Percentiles rank a stretch among this genome's conserved stretches.
These are phyloP conservation scores for Sabellastarte sp. DNA, from an alignment of 2,888 invertebrate genomes.

Conservation along the genomic window DNA sequence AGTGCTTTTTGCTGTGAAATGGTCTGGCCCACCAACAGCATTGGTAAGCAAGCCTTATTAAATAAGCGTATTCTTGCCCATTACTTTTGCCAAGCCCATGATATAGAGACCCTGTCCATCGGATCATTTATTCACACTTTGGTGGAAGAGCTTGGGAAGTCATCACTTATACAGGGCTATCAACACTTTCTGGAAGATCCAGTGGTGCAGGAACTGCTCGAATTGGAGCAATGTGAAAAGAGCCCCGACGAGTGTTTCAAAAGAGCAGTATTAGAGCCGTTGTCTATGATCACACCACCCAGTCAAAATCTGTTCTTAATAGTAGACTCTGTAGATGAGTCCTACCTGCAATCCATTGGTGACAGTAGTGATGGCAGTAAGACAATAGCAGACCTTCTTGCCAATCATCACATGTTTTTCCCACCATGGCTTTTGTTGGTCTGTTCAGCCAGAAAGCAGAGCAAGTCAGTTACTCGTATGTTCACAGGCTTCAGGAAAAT, in stretches of 20 bases:
- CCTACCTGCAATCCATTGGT: constrained; percentile 45
- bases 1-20: constrained; percentile 64
- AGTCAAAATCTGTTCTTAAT: constrained; percentile 77
- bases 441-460: constrained; percentile 79
- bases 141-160: constrained; percentile 68
- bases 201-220: constrained; percentile 78
- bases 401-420: constrained; percentile 84
- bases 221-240: constrained; percentile 75
- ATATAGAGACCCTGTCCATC: constrained; percentile 71
- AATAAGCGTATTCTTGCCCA: constrained; percentile 80
- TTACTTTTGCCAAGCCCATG: constrained; percentile 71
- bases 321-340: constrained; percentile 90
- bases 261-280: constrained; percentile 80
- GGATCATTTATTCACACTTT: constrained; percentile 72
- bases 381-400: constrained; percentile 69
- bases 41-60: constrained; percentile 61
- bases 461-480: constrained; percentile 73
- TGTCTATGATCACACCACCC: constrained; percentile 82
- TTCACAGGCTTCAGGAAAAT: constrained; percentile 79
- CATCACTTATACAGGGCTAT: constrained; percentile 41
- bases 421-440: constrained; percentile 91
- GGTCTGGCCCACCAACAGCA: constrained; percentile 71
- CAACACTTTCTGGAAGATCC: constrained; percentile 66
- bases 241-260: constrained; percentile 91
- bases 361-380: constrained; percentile 37